phyloP scores from a whole-genome alignment of 2,797 vertebrate species.

The Diglossa cyanea region DNA sequence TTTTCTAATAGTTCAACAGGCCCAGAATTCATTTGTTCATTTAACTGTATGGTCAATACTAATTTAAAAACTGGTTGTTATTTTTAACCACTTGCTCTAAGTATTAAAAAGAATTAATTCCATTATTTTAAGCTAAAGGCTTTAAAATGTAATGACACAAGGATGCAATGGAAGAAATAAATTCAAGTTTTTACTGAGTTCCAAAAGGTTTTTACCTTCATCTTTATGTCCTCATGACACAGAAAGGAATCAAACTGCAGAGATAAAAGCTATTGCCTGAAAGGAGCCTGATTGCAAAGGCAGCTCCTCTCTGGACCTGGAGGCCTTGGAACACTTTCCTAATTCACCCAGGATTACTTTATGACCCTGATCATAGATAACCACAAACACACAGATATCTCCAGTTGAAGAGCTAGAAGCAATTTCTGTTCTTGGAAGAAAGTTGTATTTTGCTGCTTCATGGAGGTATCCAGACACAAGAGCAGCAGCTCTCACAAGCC shows the following conservation, averaged over 20 bases:
- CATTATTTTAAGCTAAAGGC: not conserved
- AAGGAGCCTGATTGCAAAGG: not conserved
- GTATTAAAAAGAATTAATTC: not conserved
- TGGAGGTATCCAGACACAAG: not conserved
- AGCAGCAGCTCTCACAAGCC: not conserved
- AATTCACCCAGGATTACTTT: not conserved
- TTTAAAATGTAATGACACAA: not conserved
- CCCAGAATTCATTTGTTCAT: not conserved
- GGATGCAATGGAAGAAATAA: not conserved
- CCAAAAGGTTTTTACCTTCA: not conserved
- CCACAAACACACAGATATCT: not conserved
- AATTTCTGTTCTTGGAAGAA: not conserved
- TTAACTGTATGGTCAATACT: not conserved
- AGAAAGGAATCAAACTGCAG: not conserved
- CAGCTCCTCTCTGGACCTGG: not conserved
- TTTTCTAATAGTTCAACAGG: not conserved
- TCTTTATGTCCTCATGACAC: not conserved
- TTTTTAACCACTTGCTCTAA: not conserved
- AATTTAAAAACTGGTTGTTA: not conserved
- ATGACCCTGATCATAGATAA: not conserved
- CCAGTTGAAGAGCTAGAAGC: not conserved
- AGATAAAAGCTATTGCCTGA: not conserved
- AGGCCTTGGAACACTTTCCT: not conserved
- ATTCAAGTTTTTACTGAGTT: not conserved
- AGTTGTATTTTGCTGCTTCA: not conserved